These are phyloP conservation scores for Lymantria dispar DNA, from an alignment of 2,888 invertebrate species.

Conservation along the genomic window DNA sequence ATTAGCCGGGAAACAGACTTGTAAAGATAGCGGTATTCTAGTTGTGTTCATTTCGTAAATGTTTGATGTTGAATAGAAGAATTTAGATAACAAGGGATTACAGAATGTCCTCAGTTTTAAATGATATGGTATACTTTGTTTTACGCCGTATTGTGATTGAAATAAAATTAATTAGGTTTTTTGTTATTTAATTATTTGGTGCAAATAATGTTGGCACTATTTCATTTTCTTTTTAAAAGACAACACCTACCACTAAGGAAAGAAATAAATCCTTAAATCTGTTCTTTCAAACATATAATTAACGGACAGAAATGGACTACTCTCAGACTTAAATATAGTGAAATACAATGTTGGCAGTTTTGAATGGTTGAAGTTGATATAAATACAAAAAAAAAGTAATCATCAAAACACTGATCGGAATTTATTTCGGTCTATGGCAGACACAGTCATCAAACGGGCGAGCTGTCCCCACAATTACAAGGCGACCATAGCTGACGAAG, in stretches of 20 bases:
- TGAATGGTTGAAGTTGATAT: no score
- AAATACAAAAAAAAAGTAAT: constrained; percentile 8
- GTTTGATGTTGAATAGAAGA: constrained; percentile 33
- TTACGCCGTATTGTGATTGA: neutral
- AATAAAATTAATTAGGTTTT: no score
- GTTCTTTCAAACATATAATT: no score
- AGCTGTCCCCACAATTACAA: constrained; percentile 56
- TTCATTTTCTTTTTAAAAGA: no score
- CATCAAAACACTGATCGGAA: constrained; percentile 20
- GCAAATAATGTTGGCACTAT: no score
- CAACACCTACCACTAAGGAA: no score
- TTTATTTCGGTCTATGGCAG: constrained; percentile 29
- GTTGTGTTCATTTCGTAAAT: constrained; percentile 52
- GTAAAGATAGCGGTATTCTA: constrained; percentile 50
- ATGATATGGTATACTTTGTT: neutral
- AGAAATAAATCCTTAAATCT: no score
- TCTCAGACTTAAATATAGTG: no score
- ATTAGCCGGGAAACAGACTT: constrained; percentile 48
- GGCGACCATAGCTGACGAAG: constrained; percentile 50
- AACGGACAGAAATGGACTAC: no score
- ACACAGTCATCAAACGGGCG: constrained; percentile 32
- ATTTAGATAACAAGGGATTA: constrained; percentile 33
- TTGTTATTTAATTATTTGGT: no score
- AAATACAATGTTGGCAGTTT: no score
- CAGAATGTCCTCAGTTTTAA: constrained; percentile 7